Conservation (phyloP, 2,888 invertebrate genomes). For the Stenodera caucasica region DNA sequence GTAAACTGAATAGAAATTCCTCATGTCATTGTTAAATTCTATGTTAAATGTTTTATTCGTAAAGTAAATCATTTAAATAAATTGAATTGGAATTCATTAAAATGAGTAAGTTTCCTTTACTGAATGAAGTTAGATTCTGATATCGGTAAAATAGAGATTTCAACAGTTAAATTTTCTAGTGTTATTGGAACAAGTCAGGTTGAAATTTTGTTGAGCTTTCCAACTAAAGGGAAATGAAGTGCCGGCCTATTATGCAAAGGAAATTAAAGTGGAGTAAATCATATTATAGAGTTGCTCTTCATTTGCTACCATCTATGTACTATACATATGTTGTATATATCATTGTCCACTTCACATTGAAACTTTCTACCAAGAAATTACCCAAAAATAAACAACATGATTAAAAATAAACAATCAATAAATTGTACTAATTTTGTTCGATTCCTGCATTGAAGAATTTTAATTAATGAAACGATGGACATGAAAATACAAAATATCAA, state of each 20-base stretch:
- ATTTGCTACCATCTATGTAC: constrained; percentile 7
- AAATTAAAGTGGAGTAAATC: constrained; percentile 39
- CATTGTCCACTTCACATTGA: too few species aligned
- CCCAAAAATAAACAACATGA: too few species aligned
- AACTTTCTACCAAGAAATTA: too few species aligned
- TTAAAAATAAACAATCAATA: too few species aligned
- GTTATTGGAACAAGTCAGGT: neutral
- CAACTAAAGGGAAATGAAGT: constrained; percentile 35
- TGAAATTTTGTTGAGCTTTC: constrained; percentile 31
- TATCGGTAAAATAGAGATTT: neutral
- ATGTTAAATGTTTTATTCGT: neutral
- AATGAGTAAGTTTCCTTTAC: neutral
- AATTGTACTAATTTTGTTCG: too few species aligned
- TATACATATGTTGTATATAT: neutral
- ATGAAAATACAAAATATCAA: too few species aligned
- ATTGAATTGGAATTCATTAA: neutral
- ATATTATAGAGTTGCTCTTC: constrained; percentile 30
- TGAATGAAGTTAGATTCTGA: too few species aligned
- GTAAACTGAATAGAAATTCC: neutral
- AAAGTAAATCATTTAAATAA: too few species aligned
- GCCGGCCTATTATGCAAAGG: constrained; percentile 37
- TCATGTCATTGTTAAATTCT: neutral
- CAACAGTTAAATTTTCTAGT: neutral
- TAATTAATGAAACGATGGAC: too few species aligned
- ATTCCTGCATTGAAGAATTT: too few species aligned